Evolutionary conservation across 2,888 invertebrate species (phyloP).

Genomic region (Mythimna impura): DNA sequence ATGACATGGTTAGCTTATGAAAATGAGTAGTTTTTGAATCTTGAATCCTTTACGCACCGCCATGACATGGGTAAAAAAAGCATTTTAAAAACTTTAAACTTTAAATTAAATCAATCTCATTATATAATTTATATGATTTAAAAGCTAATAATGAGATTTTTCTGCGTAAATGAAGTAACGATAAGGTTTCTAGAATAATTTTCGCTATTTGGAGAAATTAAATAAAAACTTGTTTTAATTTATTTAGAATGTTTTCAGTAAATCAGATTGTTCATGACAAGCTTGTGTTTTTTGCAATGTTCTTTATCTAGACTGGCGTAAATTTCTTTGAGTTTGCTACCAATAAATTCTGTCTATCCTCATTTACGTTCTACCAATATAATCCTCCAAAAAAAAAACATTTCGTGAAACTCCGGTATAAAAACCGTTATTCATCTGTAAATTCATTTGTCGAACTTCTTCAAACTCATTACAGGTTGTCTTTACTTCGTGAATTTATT

Average conservation of each 20-base stretch:
- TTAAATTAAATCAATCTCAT: too few relatives aligned
- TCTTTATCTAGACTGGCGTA: background rate
- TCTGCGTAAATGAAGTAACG: too few relatives aligned
- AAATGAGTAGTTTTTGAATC: too few relatives aligned
- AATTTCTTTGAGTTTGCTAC: slow-evolving; percentile 11
- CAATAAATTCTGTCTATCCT: slow-evolving; percentile 29
- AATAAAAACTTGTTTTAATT: too few relatives aligned
- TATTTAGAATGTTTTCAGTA: background rate
- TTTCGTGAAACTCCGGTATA: slow-evolving; percentile 43
- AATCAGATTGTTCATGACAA: background rate
- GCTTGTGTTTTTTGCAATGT: background rate
- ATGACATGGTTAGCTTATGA: too few relatives aligned
- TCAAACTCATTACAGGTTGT: slow-evolving; percentile 67
- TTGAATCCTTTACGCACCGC: too few relatives aligned
- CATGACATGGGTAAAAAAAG: too few relatives aligned
- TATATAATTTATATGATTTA: too few relatives aligned
- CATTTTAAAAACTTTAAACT: too few relatives aligned
- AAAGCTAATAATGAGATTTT: too few relatives aligned
- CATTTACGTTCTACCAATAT: slow-evolving; percentile 19
- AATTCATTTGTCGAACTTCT: slow-evolving; percentile 55
- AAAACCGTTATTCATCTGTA: slow-evolving; percentile 61
- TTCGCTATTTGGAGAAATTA: too few relatives aligned
- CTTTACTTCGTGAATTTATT: slow-evolving; percentile 64
- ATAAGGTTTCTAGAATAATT: too few relatives aligned
- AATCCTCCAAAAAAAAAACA: slow-evolving; percentile 17